Evolutionary conservation across 2,113 vertebrate genomes (phyloP).

Genomic region (Tylochromis polylepis): DNA sequence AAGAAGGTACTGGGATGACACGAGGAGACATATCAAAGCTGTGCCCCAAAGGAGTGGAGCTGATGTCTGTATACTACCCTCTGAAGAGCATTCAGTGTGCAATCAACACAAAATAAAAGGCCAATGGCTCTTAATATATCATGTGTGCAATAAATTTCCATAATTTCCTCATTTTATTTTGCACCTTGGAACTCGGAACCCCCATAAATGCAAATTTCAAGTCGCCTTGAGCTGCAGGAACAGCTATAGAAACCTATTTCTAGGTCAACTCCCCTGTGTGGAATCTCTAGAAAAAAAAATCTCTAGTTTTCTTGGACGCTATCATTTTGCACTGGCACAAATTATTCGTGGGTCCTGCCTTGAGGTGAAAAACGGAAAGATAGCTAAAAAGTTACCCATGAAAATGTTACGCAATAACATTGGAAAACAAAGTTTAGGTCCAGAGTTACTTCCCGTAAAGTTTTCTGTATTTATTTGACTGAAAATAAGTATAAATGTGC

Average conservation of each 20-base stretch:
- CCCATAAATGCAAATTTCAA: constrained; percentile 34
- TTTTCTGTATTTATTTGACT: background rate
- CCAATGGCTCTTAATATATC: constrained; percentile 12
- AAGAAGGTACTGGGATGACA: background rate
- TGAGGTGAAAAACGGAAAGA: background rate
- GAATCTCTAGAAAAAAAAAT: constrained; percentile 15
- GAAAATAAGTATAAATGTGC: background rate
- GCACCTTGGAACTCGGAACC: constrained; percentile 16
- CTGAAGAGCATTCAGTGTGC: background rate
- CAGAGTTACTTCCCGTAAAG: background rate
- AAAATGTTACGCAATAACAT: background rate
- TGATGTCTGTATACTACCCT: background rate
- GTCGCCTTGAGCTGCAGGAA: background rate
- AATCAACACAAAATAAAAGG: constrained; percentile 24
- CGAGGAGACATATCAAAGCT: background rate
- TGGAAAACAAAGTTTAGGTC: background rate
- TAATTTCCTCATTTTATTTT: constrained; percentile 41
- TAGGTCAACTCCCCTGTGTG: constrained; percentile 17
- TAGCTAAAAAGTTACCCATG: background rate
- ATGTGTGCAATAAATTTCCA: constrained; percentile 26
- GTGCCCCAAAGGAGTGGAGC: background rate
- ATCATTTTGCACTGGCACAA: constrained; percentile 11
- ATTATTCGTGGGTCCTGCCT: constrained; percentile 7
- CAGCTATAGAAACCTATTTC: constrained; percentile 14
- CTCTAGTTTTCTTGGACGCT: background rate